Conservation (phyloP, 2,797 vertebrate genomes). For the Garrulus glandarius region DNA sequence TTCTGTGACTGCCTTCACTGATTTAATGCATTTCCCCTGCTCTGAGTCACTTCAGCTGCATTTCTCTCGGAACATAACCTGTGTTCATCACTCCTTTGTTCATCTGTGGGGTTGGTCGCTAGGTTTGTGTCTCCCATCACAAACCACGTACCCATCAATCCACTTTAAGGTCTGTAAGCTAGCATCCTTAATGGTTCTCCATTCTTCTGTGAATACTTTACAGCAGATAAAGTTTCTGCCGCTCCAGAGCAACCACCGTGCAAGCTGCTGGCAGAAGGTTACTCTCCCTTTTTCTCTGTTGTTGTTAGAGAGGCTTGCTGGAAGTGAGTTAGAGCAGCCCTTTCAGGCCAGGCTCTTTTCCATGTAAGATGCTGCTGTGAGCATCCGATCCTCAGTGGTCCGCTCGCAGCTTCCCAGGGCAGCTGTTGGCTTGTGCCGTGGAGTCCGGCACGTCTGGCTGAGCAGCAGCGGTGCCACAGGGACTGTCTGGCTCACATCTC, state of each 20-base stretch:
- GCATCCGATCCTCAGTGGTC: neutral
- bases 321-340: neutral
- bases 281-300: neutral
- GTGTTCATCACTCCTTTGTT: neutral
- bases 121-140: neutral
- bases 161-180: neutral
- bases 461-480: rapidly evolving
- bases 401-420: neutral
- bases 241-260: neutral
- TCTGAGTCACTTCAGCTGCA: neutral
- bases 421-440: neutral
- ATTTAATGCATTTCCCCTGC: neutral
- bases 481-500: neutral
- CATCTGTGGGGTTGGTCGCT: neutral
- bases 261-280: neutral
- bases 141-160: neutral
- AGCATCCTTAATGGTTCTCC: neutral
- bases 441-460: rapidly evolving
- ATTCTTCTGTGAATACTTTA: neutral
- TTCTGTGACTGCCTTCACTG: neutral
- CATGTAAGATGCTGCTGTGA: rapidly evolving
- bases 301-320: neutral
- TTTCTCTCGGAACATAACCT: neutral
- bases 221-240: neutral
- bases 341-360: neutral